These are phyloP conservation scores for Crypturellus undulatus DNA, from an alignment of 2,113 vertebrate species.

Conservation along the genomic window DNA sequence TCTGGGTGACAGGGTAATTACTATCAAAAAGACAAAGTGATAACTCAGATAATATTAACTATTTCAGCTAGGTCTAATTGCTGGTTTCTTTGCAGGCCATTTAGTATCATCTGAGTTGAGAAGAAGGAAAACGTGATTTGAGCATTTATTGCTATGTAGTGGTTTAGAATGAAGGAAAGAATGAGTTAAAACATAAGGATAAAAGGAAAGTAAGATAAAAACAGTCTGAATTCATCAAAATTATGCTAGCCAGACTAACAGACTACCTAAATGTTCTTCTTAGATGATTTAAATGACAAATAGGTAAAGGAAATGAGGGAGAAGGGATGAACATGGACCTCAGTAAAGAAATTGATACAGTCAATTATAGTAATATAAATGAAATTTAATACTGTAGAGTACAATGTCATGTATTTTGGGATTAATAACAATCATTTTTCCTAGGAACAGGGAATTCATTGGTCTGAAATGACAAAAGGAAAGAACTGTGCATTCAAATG, in stretches of 20 bases:
- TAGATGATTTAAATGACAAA: not conserved
- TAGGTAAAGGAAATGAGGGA: not conserved
- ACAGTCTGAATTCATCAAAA: not conserved
- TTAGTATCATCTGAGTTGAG: not conserved
- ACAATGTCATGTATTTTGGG: not conserved
- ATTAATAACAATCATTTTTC: not conserved
- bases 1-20: not conserved
- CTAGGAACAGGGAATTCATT: not conserved
- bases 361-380: not conserved
- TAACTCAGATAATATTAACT: not conserved
- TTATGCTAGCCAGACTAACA: not conserved
- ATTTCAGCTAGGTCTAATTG: not conserved
- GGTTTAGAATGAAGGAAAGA: not conserved
- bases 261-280: not conserved
- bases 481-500: not conserved
- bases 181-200: not conserved
- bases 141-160: not conserved
- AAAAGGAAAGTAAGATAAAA: not conserved
- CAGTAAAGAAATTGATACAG: not conserved
- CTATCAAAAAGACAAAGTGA: not conserved
- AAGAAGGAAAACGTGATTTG: not conserved
- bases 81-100: not conserved
- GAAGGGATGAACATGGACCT: not conserved
- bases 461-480: not conserved
- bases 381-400: not conserved